phyloP scores from a whole-genome alignment of 1,140 invertebrate genomes.

The Drosophila miranda region DNA sequence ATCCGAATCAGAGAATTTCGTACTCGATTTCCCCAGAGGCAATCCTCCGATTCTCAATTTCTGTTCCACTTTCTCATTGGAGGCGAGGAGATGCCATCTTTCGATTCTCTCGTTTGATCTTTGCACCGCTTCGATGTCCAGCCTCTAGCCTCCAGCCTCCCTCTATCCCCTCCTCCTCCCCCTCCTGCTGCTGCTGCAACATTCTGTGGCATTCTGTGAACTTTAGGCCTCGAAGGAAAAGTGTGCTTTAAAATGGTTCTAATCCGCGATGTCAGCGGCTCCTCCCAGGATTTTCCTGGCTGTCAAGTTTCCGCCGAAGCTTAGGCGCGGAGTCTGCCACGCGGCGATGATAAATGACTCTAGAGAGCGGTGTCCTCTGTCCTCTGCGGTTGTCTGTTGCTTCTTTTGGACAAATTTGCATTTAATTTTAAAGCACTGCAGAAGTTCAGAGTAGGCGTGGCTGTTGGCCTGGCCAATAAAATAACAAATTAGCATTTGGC shows the following conservation, averaged over 20 bases:
- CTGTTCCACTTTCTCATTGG: constrained; percentile 4
- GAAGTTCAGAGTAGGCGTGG: no score
- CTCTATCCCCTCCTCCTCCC: not conserved
- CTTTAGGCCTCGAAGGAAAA: not conserved
- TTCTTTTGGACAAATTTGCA: not conserved
- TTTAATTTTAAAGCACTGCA: constrained; percentile 15
- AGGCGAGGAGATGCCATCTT: constrained; percentile 10
- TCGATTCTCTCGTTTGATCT: constrained; percentile 7
- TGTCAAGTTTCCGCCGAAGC: constrained; percentile 39
- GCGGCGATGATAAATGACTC: constrained; percentile 55
- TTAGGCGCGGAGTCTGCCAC: constrained; percentile 12
- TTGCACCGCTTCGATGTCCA: not conserved
- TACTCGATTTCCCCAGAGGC: constrained; percentile 31
- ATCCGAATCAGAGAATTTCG: not conserved
- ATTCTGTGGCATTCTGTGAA: constrained; percentile 1
- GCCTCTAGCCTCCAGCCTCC: not conserved
- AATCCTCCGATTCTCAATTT: constrained; percentile 21
- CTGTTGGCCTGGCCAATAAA: constrained; percentile 52
- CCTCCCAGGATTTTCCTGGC: constrained; percentile 20
- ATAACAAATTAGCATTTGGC: constrained; percentile 56
- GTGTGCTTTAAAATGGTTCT: constrained; percentile 29
- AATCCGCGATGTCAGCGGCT: constrained; percentile 26
- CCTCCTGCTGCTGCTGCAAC: not conserved
- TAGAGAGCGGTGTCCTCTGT: not conserved
- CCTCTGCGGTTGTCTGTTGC: no score